Conservation (phyloP, 1,140 invertebrate genomes). For the Copidosoma floridanum region DNA sequence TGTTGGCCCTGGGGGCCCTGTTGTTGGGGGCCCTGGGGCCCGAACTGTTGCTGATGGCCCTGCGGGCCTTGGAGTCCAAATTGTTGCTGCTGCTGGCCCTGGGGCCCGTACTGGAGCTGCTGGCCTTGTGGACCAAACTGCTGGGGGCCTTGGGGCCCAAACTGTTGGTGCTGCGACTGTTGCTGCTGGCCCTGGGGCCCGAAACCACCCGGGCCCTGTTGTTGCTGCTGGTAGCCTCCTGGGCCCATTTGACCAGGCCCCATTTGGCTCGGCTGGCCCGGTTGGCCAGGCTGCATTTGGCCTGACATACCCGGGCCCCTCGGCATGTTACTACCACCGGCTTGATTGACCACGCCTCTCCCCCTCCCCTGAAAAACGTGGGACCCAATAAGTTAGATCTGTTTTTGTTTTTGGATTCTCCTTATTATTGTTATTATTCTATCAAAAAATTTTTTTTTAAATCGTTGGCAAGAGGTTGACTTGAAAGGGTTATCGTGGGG, state of each 20-base stretch:
- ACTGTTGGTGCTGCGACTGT: constrained; percentile 33
- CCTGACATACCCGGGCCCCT: constrained; percentile 35
- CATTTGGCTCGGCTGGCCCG: constrained; percentile 51
- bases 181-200: constrained; percentile 30
- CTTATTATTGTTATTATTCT: too few relatives aligned
- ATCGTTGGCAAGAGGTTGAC: too few relatives aligned
- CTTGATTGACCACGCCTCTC: constrained; percentile 57
- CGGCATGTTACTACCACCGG: constrained; percentile 64
- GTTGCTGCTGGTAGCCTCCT: constrained; percentile 32
- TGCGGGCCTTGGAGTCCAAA: constrained; percentile 33
- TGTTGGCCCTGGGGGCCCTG: constrained; percentile 30
- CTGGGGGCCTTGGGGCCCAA: constrained; percentile 20
- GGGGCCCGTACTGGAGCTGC: constrained; percentile 26
- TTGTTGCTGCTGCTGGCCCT: constrained; percentile 35
- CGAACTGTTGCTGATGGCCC: constrained; percentile 28
- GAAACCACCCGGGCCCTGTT: constrained; percentile 37
- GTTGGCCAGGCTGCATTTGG: constrained; percentile 28
- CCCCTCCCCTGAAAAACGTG: constrained; percentile 57
- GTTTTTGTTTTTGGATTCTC: too few relatives aligned
- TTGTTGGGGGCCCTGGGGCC: constrained; percentile 18
- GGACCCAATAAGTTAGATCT: not conserved
- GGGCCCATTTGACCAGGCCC: constrained; percentile 23
- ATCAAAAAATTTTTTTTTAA: too few relatives aligned
- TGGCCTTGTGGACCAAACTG: constrained; percentile 6
- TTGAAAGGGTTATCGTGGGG: too few relatives aligned